Base-by-base conservation (phyloP, 2,888 invertebrate species). In the Apotomis capreana region DNA sequence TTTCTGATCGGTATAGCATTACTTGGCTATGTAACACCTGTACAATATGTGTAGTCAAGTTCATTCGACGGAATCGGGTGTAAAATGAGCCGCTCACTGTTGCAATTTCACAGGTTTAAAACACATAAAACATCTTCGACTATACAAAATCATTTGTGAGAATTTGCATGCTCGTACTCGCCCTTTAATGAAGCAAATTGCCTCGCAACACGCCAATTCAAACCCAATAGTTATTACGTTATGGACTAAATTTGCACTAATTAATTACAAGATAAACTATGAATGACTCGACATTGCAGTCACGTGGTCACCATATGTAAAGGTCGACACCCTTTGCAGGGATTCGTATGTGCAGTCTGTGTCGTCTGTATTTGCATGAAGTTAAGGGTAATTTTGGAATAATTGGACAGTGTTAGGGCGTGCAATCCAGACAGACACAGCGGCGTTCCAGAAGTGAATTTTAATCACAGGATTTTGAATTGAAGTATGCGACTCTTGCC, bases 301-400 rank as follows among this genome's bases (percentile, higher is more conserved):
- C 85, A 85, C 83, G 82, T 86, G 86, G 78, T 46, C 70, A 68
- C 78, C 87, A 86, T 76, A 86, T 87, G 87, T 76, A 69, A 79
- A 80, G 86, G 85, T 86, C 87, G 83, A 81, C 86, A 85, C 80
- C 86, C 86, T 85, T 76, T 78, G 46, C 15, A 72, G 80, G 76
- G 78, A 69, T 67, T 70, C 68, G 64, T 49, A 58, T 65, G 63
- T 70, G 57, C 77, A 68, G 15, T 8, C 5, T 8, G 5, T n/a
- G 12, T 63, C 12, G 36, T 59, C 75, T 74, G 55, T 76, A 76
- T 44, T 5, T 0, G 9, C 44, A 55, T 40, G 0, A 26, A 0
- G 37, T 15, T 70, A 70, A 67, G 54, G 71, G 61, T 49, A 13
- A 63, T 57, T 52, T 62, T 62, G n/a, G 10, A 36, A 61, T 13